Evolutionary conservation across 2,113 vertebrate species (phyloP).

Genomic region (Rhinopomastus cyanomelas): DNA sequence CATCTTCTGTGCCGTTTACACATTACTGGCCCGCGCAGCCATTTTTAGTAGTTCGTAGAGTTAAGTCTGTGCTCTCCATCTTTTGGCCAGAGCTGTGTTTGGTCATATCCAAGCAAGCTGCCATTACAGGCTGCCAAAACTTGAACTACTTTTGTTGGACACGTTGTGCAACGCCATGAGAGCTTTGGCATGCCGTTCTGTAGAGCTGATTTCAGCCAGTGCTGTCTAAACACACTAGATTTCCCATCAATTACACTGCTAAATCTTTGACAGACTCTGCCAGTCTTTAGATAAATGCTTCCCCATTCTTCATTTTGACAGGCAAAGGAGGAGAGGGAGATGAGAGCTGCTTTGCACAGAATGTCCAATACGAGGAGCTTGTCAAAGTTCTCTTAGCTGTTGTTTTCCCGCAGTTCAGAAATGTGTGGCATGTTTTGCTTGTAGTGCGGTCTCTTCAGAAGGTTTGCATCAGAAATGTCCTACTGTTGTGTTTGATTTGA

Average conservation of each 20-base stretch:
- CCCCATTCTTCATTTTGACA: slow-evolving; percentile 41
- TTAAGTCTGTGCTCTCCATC: background rate
- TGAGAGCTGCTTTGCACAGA: background rate
- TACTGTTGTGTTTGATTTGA: background rate
- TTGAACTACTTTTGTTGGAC: slow-evolving; percentile 29
- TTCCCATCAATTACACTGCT: slow-evolving; percentile 62
- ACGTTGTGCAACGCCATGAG: slow-evolving; percentile 40
- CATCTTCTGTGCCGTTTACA: rapidly evolving
- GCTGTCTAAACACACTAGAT: slow-evolving; percentile 62
- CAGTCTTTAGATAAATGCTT: slow-evolving; percentile 46
- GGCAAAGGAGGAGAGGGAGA: background rate
- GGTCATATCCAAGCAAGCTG: slow-evolving; percentile 20
- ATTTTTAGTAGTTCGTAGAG: background rate
- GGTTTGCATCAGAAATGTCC: background rate
- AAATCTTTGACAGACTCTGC: slow-evolving; percentile 59
- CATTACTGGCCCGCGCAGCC: background rate
- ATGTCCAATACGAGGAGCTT: rapidly evolving
- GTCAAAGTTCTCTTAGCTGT: background rate
- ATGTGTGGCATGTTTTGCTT: background rate
- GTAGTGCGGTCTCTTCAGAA: background rate
- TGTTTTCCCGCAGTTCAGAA: background rate
- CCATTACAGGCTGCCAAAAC: slow-evolving; percentile 21
- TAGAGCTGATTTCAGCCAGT: slow-evolving; percentile 61
- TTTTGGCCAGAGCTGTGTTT: background rate
- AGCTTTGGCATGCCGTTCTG: slow-evolving; percentile 31